phyloP scores from a whole-genome alignment of 2,797 vertebrate genomes.

The Cephalopachus bancanus region DNA sequence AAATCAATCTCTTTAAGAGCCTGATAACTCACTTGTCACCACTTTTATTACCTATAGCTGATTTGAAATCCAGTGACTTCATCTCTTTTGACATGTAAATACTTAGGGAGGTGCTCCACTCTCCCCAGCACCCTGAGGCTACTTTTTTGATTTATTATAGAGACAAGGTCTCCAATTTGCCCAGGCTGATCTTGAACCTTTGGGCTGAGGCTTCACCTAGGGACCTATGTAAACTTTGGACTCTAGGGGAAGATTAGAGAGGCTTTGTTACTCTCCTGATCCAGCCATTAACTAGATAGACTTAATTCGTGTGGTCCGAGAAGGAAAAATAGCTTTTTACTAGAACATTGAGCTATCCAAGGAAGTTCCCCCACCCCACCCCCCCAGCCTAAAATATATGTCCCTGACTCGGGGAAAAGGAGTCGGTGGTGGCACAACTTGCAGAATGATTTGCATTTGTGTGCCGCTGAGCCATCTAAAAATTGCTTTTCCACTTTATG shows the following conservation, averaged over 20 bases:
- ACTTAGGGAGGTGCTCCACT: neutral
- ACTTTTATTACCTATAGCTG: no score
- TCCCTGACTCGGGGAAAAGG: neutral
- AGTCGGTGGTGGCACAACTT: neutral
- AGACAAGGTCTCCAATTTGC: no score
- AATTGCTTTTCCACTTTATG: neutral
- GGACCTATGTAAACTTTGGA: neutral
- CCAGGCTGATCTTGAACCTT: no score
- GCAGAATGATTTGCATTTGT: neutral
- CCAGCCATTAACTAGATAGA: neutral
- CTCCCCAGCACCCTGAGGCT: neutral
- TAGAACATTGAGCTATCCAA: neutral
- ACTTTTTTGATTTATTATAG: no score
- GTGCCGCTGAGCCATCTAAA: neutral
- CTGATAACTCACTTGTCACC: neutral
- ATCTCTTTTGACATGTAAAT: constrained; percentile 25
- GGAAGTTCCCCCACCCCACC: neutral
- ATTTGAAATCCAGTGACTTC: neutral
- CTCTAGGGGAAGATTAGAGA: neutral
- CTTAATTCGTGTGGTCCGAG: neutral
- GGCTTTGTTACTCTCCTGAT: neutral
- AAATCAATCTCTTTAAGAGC: neutral
- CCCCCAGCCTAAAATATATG: neutral
- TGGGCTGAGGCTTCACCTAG: neutral
- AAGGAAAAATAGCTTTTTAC: neutral